Percentiles rank a stretch among this genome's conserved stretches.
phyloP scores from a whole-genome alignment of 2,113 vertebrate species.

The Polyodon spathula region DNA sequence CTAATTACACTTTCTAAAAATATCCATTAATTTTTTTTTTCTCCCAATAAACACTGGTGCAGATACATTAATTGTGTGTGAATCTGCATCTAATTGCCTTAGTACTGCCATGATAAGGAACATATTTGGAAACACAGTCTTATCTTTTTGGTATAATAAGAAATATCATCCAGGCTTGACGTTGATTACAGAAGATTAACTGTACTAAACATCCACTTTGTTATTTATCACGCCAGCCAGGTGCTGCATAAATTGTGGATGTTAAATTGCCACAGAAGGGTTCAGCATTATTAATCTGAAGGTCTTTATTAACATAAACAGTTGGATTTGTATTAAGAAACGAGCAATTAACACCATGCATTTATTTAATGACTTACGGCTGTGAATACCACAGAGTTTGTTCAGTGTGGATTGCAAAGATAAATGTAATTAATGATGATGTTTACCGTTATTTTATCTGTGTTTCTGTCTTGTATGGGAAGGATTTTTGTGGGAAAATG shows the following conservation, averaged over 20 bases:
- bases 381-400: conserved; percentile 42
- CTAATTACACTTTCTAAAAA: not conserved
- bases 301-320: conserved; percentile 32
- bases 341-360: conserved; percentile 50
- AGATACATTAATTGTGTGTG: conserved; percentile 32
- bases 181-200: conserved; percentile 21
- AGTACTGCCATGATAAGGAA: conserved; percentile 22
- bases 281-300: conserved; percentile 24
- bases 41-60: not conserved
- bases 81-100: conserved; percentile 17
- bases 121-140: conserved; percentile 20
- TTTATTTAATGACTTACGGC: conserved; percentile 48
- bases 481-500: too few species aligned
- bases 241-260: not conserved
- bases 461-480: too few species aligned
- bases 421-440: too few species aligned
- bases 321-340: conserved; percentile 45
- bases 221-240: conserved; percentile 8
- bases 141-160: conserved; percentile 12
- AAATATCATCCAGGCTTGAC: conserved; percentile 15
- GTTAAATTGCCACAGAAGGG: not conserved
- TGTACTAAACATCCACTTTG: conserved; percentile 13
- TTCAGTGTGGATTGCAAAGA: not conserved
- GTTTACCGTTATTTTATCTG: too few species aligned
- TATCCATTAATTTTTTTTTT: not conserved